Conservation (phyloP, 2,797 vertebrate species). For the Microctenopoma lineatum region DNA sequence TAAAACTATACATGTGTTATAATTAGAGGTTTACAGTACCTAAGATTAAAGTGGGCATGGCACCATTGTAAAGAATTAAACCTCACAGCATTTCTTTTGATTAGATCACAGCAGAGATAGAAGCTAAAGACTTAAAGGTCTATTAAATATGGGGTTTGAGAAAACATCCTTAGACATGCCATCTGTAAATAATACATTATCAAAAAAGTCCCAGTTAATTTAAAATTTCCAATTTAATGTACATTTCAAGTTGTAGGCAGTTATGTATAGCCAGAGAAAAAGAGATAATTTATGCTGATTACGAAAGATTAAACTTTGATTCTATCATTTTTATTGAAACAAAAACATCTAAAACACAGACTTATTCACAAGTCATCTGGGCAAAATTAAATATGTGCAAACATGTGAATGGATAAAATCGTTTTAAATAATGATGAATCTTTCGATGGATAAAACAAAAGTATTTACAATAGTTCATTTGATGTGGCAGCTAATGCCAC, state of each 20-base stretch:
- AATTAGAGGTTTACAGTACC: background rate
- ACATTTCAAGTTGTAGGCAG: conserved; percentile 19
- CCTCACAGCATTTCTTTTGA: background rate
- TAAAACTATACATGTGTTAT: background rate
- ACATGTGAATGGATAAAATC: conserved; percentile 30
- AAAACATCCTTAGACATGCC: background rate
- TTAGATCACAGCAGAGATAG: background rate
- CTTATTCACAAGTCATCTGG: conserved; percentile 37
- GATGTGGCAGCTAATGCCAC: conserved; percentile 8
- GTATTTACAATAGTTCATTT: conserved; percentile 38
- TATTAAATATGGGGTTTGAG: background rate
- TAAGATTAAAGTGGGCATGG: background rate
- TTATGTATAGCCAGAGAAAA: background rate
- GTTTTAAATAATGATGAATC: conserved; percentile 45
- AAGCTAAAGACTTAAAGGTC: background rate
- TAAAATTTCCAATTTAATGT: conserved; percentile 11
- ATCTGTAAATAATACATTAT: background rate
- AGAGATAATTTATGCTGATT: background rate
- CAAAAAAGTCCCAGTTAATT: background rate
- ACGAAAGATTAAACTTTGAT: conserved; percentile 1
- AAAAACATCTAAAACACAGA: conserved; percentile 30
- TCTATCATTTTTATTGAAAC: conserved; percentile 22
- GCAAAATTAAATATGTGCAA: conserved; percentile 60
- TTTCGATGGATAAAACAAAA: conserved; percentile 37
- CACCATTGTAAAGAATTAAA: background rate